phyloP scores from a whole-genome alignment of 1,140 invertebrate genomes.

The Carcinoscorpius rotundicauda region DNA sequence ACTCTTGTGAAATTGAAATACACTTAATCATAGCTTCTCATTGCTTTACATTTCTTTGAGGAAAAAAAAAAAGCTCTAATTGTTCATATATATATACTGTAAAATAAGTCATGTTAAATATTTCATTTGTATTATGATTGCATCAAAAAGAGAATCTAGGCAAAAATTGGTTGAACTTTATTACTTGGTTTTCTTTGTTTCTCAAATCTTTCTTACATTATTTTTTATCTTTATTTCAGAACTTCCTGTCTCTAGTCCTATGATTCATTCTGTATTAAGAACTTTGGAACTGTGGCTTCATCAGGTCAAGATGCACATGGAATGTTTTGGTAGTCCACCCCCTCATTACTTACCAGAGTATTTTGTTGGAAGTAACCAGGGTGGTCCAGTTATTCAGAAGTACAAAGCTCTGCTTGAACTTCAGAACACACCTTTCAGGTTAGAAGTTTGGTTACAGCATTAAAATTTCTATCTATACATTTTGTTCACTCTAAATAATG shows the following conservation, averaged over 20 bases:
- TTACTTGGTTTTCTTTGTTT: constrained; percentile 4
- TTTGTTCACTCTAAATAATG: too few relatives aligned
- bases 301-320: constrained; percentile 59
- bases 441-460: constrained; percentile 28
- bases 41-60: neutral
- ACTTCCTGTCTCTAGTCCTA: constrained; percentile 82
- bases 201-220: constrained; percentile 3
- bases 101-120: neutral
- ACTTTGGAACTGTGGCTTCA: constrained; percentile 80
- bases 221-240: constrained; percentile 43
- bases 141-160: too few relatives aligned
- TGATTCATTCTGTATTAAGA: constrained; percentile 77
- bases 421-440: constrained; percentile 89
- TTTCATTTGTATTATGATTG: neutral
- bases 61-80: neutral
- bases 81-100: too few relatives aligned
- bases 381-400: constrained; percentile 76
- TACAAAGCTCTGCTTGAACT: constrained; percentile 83
- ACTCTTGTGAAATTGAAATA: too few relatives aligned
- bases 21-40: too few relatives aligned
- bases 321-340: constrained; percentile 55
- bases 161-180: too few relatives aligned
- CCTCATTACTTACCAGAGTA: constrained; percentile 64
- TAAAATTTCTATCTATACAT: too few relatives aligned
- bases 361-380: constrained; percentile 51